Evolutionary conservation across 2,797 vertebrate species (phyloP), one percentile per base, ranked within the genome.

Genomic region (Atherinosoma microstoma): DNA sequence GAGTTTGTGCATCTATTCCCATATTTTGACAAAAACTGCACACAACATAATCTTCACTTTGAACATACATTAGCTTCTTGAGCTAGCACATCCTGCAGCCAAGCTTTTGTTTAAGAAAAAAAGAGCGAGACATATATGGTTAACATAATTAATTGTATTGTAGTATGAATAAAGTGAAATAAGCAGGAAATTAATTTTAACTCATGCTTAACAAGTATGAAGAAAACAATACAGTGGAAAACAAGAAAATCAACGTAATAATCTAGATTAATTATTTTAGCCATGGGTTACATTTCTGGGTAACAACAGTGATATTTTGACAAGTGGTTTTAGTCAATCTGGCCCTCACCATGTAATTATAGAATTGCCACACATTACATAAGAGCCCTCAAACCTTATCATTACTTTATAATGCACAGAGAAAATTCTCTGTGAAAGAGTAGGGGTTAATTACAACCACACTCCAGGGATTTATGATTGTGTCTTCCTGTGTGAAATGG

Each of bases 381-480:
- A 70, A 42, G 29, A 64, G 45, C 56, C 40, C 49, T 62, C 58
- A 58, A 62, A 69, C 49, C 15, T 60, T 34, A 58, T 79, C 42
- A 70, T 67, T 60, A 36, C 57, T 30, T 56, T 75, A 40, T 58
- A 57, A 42, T 42, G 2, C 6, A 35, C 24, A 27, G 42, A 73
- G 59, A 67, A 63, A 68, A 78, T 59, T 53, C 29, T 63, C 40
- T 27, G 36, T 57, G 57, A 67, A 62, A 38, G 20, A 64, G 15
- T 22, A 27, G 15, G 64, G 49, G 68, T 72, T 77, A 45, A 67
- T 71, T 67, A 57, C 68, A 62, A 47, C 12, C 12, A 34, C 16
- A 12, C 51, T 72, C 13, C 6, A 4, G 63, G 30, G 75, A 45
- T 70, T 76, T 61, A 60, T 65, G 54, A 47, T 32, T 36, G n/a